Evolutionary conservation across 2,797 vertebrate genomes (phyloP), one percentile per base, ranked within the genome.

Genomic region (Characodon lateralis): DNA sequence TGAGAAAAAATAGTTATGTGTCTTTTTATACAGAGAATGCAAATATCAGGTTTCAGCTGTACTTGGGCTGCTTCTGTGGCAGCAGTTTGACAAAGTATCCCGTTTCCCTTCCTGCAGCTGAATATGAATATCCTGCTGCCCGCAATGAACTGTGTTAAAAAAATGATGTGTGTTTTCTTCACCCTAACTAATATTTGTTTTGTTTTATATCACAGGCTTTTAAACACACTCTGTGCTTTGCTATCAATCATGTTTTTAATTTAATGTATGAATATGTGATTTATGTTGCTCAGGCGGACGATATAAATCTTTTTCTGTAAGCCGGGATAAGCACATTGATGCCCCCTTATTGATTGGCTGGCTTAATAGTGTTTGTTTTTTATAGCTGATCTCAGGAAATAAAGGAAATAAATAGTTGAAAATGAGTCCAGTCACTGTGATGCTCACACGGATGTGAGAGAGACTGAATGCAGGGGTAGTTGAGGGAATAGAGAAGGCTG

Each of bases 311-410:
- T 92, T 94, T 93, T 68, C 92, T 90, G 90, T 79, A 53, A 73
- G 6, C 56, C 28, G 89, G 87, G 80, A 78, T 88, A 91, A 91
- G 91, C 90, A 87, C 77, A 82, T 89, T 95, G 94, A 95, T 95
- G 95, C 92, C 91, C 90, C 85, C 81, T 85, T 96, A 96, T 96
- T 95, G 96, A 96, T 96, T 95, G 92, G 88, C 87, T 91, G 83
- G 82, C 91, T 95, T 96, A 96, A 96, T 96, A 95, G 95, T 95
- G 93, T 96, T 96, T 95, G 94, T 95, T 94, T 92, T 96, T 94
- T 95, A 95, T 95, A 95, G 95, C 94, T 95, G 93, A 95, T 95
- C 95, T 93, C 92, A 92, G 95, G 93, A 96, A 95, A 96, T 94
- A 94, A 95, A 95, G 92, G 86, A 90, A 95, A 95, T 95, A 94